phyloP scores from a whole-genome alignment of 2,888 invertebrate species.

The Baccha elongata region DNA sequence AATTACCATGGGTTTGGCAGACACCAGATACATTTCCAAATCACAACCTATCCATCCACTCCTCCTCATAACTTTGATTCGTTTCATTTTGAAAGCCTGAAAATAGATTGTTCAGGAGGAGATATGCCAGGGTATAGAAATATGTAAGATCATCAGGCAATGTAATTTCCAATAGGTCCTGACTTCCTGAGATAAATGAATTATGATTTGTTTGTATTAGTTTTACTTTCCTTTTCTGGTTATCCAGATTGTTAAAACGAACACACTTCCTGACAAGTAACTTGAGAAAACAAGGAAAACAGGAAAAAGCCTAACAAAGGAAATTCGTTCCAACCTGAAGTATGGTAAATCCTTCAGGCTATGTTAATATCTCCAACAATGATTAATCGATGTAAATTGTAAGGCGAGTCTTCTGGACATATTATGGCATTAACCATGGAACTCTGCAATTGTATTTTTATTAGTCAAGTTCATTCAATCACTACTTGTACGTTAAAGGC shows the following conservation, averaged over 20 bases:
- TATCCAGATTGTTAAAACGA: neutral
- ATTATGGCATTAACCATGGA: neutral
- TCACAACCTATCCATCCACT: constrained; percentile 5
- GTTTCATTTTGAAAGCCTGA: constrained; percentile 11
- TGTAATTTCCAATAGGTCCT: neutral
- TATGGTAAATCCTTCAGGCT: neutral
- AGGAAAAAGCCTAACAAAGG: neutral
- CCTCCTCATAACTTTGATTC: constrained; percentile 7
- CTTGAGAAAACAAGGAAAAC: neutral
- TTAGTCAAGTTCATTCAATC: constrained; percentile 33
- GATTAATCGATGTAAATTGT: constrained; percentile 10
- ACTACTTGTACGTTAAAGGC: no score
- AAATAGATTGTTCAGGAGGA: constrained; percentile 7
- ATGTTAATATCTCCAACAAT: constrained; percentile 18
- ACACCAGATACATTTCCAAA: constrained; percentile 34
- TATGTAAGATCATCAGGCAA: neutral
- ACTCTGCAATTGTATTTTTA: neutral
- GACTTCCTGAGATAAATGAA: constrained; percentile 18
- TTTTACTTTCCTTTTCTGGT: constrained; percentile 21
- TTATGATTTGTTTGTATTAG: neutral
- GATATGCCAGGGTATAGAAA: neutral
- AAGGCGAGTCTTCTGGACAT: neutral
- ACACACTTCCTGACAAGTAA: constrained; percentile 8
- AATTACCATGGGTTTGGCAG: constrained; percentile 26
- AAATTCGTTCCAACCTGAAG: constrained; percentile 1